These are phyloP conservation scores for Grammomys surdaster DNA, from an alignment of 2,113 vertebrate species.

Conservation along the genomic window DNA sequence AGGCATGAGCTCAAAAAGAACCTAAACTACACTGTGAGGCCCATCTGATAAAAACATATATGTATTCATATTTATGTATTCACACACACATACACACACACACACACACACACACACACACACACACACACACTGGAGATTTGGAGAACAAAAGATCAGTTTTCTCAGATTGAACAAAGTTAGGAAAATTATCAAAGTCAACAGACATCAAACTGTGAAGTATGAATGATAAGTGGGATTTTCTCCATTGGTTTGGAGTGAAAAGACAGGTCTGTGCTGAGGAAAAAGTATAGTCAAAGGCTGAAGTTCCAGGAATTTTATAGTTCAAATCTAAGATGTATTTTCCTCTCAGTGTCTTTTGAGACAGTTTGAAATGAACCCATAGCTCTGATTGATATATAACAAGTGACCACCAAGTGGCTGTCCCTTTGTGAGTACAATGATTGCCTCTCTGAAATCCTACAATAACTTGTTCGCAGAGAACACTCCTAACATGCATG, in stretches of 20 bases:
- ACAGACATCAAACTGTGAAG: neutral
- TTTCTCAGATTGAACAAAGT: neutral
- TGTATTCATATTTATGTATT: neutral
- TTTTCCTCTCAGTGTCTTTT: neutral
- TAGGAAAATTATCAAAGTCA: neutral
- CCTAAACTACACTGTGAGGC: neutral
- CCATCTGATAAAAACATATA: neutral
- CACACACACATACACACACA: neutral
- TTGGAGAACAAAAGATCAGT: neutral
- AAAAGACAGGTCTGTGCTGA: neutral
- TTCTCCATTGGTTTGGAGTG: conserved; percentile 14
- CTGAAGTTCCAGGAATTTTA: neutral
- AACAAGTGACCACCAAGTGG: neutral
- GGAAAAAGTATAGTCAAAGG: neutral
- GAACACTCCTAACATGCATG: neutral
- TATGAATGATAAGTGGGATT: conserved; percentile 4
- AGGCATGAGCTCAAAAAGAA: neutral
- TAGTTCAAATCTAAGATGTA: neutral
- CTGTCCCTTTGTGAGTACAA: neutral
- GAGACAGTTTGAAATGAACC: neutral
- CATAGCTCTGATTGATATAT: neutral
- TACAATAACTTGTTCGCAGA: neutral
- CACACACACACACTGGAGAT: neutral
- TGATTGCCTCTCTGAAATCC: neutral
- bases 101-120: neutral